Conservation (phyloP, 2,797 vertebrate species). For the Mormyrops boulengeri region DNA sequence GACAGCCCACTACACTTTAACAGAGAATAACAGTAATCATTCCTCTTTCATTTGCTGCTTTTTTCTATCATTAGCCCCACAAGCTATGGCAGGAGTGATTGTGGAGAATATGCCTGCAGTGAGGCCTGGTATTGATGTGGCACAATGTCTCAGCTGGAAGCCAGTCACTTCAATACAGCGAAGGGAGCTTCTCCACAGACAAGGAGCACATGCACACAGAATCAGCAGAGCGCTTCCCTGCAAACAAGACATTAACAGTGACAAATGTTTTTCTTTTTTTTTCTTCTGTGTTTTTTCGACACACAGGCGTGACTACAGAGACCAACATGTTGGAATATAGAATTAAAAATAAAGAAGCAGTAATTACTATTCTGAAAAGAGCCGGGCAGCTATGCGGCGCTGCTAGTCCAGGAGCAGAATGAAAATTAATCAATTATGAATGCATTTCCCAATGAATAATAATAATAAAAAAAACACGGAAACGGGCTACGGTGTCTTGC, state of each 20-base stretch:
- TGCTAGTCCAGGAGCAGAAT: conserved; percentile 38
- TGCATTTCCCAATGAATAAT: conserved; percentile 34
- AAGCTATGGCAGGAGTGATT: not conserved
- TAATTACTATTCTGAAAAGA: conserved; percentile 14
- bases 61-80: not conserved
- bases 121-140: not conserved
- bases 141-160: not conserved
- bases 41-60: not conserved
- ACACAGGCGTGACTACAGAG: not conserved
- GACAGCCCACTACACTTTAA: conserved; percentile 23
- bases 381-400: conserved; percentile 14
- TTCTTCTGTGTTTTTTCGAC: not conserved
- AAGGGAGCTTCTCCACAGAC: not conserved
- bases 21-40: conserved; percentile 30
- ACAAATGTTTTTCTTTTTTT: not conserved
- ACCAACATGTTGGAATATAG: conserved; percentile 21
- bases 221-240: not conserved
- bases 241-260: conserved; percentile 6
- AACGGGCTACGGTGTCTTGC: conserved; percentile 26
- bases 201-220: not conserved
- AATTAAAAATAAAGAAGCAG: conserved; percentile 10
- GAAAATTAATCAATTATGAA: conserved; percentile 42
- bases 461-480: conserved; percentile 21
- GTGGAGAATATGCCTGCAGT: not conserved
- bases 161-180: not conserved